Evolutionary conservation across 2,888 invertebrate genomes (phyloP), one percentile per base, ranked within the genome.

Genomic region (Malachius bipustulatus): DNA sequence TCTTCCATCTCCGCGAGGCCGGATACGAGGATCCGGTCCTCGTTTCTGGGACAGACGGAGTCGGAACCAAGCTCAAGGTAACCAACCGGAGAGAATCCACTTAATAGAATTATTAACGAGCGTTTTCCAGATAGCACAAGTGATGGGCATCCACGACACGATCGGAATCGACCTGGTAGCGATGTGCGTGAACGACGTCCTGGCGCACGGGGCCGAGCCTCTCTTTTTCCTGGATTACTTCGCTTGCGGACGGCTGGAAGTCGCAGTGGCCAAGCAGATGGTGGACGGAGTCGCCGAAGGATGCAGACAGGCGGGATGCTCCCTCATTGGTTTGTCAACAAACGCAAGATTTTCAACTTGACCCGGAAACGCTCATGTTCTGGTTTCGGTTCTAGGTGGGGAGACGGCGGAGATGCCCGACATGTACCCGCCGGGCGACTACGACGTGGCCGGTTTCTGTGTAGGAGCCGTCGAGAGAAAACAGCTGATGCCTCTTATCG

Each of bases 361-460:
- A n/a, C n/a, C n/a, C n/a, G n/a, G n/a, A n/a, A n/a, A n/a, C n/a
- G n/a, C n/a, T n/a, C n/a, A n/a, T n/a, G n/a, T n/a, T n/a, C n/a
- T n/a, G n/a, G n/a, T n/a, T n/a, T n/a, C n/a, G n/a, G n/a, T n/a
- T 55, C 1, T 48, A 93, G 82, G 77, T 41, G 96, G 96, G 0
- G 96, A 97, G 66, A 96, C 96, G 2, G 96, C 96, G 0, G 94
- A 94, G 66, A 93, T 96, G 93, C 96, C 97, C 0, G 82, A 87
- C 2, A 82, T 97, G 67, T 98, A 97, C 63, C 68, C 71, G 2
- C 63, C 71, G 0, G 85, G 82, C 1, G 87, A 91, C 46, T 97
- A 94, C 62, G 97, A 98, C 62, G 62, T 97, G 33, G 96, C 94
- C 9, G 98, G 97, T 2, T 97, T 97, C 63, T 80, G 89, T 1